phyloP scores from a whole-genome alignment of 2,888 invertebrate species.

The Drosophila meridiana region DNA sequence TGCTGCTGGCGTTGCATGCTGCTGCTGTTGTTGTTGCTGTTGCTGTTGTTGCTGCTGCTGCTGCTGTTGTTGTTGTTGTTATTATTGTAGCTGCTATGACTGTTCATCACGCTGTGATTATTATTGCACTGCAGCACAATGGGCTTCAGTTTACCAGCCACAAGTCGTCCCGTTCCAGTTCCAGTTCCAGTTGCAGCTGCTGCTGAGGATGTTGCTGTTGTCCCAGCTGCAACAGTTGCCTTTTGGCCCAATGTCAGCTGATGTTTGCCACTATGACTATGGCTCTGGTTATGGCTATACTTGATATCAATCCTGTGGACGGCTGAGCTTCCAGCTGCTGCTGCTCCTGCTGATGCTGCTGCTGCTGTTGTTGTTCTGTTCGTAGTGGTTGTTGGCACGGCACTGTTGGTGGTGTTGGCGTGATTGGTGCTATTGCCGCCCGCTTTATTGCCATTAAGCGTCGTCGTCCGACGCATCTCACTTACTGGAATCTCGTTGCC shows the following conservation, averaged over 20 bases:
- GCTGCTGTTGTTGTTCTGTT: constrained; percentile 28
- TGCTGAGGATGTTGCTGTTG: constrained; percentile 14
- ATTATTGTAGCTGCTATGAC: constrained; percentile 28
- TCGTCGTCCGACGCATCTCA: constrained; percentile 79
- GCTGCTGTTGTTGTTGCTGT: constrained; percentile 35
- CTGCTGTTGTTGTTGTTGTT: constrained; percentile 46
- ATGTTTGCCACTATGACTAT: constrained; percentile 24
- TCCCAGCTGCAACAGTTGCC: constrained; percentile 4
- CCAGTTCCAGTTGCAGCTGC: background rate
- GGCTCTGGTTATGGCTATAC: constrained; percentile 37
- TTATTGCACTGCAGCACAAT: constrained; percentile 35
- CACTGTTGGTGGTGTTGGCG: constrained; percentile 41
- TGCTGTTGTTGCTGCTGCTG: constrained; percentile 41
- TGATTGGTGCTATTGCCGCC: constrained; percentile 52
- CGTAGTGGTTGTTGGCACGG: constrained; percentile 23
- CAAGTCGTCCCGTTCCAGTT: constrained; percentile 26
- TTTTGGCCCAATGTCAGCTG: constrained; percentile 18
- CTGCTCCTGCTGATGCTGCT: constrained; percentile 16
- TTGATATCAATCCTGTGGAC: constrained; percentile 61
- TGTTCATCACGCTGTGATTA: constrained; percentile 41
- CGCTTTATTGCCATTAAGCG: constrained; percentile 74
- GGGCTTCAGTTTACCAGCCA: constrained; percentile 42
- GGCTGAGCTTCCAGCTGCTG: constrained; percentile 51
- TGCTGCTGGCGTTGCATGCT: constrained; percentile 61
- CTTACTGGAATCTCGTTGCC: constrained; percentile 39